Evolutionary conservation across 2,797 vertebrate species (phyloP), one percentile per base, ranked within the genome.

Genomic region (Tragopan temminckii): DNA sequence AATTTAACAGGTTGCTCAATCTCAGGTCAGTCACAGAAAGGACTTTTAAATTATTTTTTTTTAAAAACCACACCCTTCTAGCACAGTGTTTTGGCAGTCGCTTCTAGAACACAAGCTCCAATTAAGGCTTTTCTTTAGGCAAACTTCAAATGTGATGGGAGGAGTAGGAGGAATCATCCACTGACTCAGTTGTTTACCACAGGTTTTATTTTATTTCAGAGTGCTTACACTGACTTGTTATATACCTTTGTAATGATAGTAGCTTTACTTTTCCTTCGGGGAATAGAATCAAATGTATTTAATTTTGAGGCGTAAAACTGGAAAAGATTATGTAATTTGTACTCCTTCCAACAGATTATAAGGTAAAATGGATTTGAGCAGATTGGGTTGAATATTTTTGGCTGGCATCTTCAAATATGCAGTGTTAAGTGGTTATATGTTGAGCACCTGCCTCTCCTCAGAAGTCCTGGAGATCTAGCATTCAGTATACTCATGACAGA

Each of bases 111-210:
- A 23, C 23, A 62, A 91, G 16, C 13, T 24, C 18, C 33, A 88
- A 64, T 86, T 61, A 81, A 91, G 31, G 36, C 43, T 88, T 94
- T 91, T 94, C 93, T 85, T 91, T 77, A 90, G 93, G 95, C 94
- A 58, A 94, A 59, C 16, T 90, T 64, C 19, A 84, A 76, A 93
- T 63, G 24, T 48, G 52, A 24, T 92, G 68, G 90, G 92, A 3
- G 43, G 89, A 76, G 83, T 48, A 90, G 84, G 92, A 95, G 93
- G 80, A 52, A 17, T 94, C 61, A 88, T 80, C 80, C 43, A 58
- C 77, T 88, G 88, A 94, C 71, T 94, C 89, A 93, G 83, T 88
- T 94, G 90, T 91, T 93, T 90, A 90, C 64, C 70, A 55, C 40
- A 38, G 45, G 24, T 52, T 81, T 75, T 69, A 15, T 75, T 94